Base-by-base conservation (phyloP, 2,888 invertebrate genomes). In the Scaptomyza parva region DNA sequence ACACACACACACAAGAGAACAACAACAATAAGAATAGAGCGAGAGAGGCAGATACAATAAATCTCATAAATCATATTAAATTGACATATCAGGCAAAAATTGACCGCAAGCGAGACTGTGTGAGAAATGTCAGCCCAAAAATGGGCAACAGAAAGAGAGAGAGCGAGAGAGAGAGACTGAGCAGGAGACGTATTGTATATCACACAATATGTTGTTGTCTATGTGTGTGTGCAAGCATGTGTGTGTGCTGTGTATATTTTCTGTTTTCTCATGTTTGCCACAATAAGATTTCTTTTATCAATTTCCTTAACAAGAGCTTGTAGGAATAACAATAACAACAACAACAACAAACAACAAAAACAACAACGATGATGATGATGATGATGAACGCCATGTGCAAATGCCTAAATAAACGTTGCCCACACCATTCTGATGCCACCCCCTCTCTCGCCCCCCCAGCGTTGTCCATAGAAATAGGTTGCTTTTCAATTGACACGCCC, bases 61-160 rank as follows among this genome's bases (percentile, higher is more conserved):
- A 84, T 79, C 86, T 77, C 84, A 84, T 84, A 84, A 84, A 84
- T 84, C 84, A 84, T 84, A 86, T 79, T 84, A 84, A 84, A 84
- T 84, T 84, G 84, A 86, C 84, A 84, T 84, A 84, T 86, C 82
- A 79, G 72, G 67, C 85, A 50, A 84, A 79, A 84, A 81, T 84
- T 86, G 84, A 84, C 84, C 84, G 82, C 81, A 84, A 81, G 77
- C 72, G 55, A 64, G 8, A 60, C 40, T 26, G 33, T 26, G 33
- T 33, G 33, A n/a, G 22, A 62, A 28, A 54, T 74, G 35, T 60
- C 47, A 47, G 11, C 33, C 22, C 48, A 54, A 53, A 58, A 14
- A 20, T 18, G 48, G 12, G 14, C 24, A 33, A 33, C 17, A 37
- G 17, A 18, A 5, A 12, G 0, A 33, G 3, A 3, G 1, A 11